Percentiles rank a stretch among this genome's conserved stretches.
Conservation (phyloP, 2,797 vertebrate genomes). For the Betta splendens region DNA sequence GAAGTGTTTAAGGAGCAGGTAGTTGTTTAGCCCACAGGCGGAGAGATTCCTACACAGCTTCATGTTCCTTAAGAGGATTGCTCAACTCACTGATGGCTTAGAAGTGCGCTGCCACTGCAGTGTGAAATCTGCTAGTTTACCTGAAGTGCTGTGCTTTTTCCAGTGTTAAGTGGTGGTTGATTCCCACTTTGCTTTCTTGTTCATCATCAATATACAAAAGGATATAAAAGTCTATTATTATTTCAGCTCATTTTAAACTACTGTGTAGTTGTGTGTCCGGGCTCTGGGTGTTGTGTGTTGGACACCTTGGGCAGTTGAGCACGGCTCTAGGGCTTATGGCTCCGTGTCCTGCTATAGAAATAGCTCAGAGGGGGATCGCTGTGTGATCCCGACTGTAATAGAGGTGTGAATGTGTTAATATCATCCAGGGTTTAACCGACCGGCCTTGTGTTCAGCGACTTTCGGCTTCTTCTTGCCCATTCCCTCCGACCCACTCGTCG, state of each 20-base stretch:
- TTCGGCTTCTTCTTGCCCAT: conserved; percentile 48
- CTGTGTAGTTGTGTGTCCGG: conserved; percentile 15
- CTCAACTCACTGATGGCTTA: conserved; percentile 44
- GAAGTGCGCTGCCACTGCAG: conserved; percentile 30
- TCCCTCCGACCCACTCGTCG: conserved; percentile 78
- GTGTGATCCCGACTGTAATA: conserved; percentile 61
- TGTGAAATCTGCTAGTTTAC: conserved; percentile 29
- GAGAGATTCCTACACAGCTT: conserved; percentile 58
- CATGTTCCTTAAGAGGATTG: conserved; percentile 60
- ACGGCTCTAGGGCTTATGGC: conserved; percentile 53
- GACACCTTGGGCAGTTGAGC: conserved; percentile 42
- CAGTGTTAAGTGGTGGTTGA: conserved; percentile 16
- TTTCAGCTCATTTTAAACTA: not conserved
- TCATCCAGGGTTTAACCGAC: conserved; percentile 55
- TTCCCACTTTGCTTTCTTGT: conserved; percentile 26
- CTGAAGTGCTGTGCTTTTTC: conserved; percentile 32
- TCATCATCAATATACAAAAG: conserved; percentile 4
- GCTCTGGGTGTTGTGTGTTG: conserved; percentile 10
- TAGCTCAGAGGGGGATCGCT: conserved; percentile 45
- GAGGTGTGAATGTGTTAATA: conserved; percentile 68
- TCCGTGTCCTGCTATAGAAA: conserved; percentile 50
- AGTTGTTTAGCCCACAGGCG: conserved; percentile 72
- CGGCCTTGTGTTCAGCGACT: conserved; percentile 56
- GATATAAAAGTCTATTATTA: not conserved
- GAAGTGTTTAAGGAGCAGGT: conserved; percentile 67